A percentile compares a stretch with the other conserved stretches of the same genome.
Evolutionary conservation across 2,888 invertebrate species (phyloP).

Genomic region (Polymixis lichenea): DNA sequence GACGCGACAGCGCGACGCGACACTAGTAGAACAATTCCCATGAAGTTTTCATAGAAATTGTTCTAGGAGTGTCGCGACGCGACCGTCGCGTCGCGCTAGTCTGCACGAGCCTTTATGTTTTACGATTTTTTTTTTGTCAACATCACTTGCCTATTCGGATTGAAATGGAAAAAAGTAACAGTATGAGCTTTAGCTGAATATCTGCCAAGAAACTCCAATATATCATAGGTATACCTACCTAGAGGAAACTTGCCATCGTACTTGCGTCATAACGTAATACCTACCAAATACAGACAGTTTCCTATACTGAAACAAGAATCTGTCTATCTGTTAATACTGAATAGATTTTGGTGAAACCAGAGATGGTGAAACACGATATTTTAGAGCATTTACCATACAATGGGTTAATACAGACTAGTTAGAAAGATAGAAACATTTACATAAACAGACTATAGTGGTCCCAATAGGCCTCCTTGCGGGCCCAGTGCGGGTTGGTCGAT

Average conservation of each 20-base stretch:
- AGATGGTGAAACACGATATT: background rate
- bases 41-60: no score
- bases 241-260: background rate
- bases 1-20: no score
- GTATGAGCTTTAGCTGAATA: background rate
- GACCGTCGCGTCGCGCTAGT: no score
- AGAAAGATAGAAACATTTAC: background rate
- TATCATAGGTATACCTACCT: background rate
- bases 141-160: no score
- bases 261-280: slow-evolving; percentile 4
- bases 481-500: no score
- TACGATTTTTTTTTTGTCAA: no score
- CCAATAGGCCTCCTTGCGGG: no score
- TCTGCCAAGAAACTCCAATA: background rate
- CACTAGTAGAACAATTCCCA: no score
- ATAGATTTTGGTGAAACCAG: background rate
- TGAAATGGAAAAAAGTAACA: background rate
- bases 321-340: background rate
- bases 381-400: background rate
- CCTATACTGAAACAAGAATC: no score
- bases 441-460: no score
- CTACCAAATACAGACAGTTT: background rate
- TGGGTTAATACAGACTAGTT: background rate
- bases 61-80: no score
- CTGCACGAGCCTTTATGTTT: no score